Percentiles rank a stretch among this genome's conserved stretches.
Conservation (phyloP, 2,888 invertebrate genomes). For the Lasiommata megera region DNA sequence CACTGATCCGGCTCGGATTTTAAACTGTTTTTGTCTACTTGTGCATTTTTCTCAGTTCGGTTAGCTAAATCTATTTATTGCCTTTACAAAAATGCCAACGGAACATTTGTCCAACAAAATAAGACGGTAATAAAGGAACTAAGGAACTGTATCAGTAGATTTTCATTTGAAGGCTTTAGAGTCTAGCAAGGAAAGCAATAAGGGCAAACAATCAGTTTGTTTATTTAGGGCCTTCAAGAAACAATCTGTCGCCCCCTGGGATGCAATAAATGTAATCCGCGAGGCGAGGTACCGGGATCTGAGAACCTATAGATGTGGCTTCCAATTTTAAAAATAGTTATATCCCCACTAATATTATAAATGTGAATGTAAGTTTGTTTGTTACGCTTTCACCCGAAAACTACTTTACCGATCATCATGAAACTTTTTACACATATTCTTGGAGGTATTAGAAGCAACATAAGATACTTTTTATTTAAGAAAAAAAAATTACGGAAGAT, state of each 20-base stretch:
- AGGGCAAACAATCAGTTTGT: slow-evolving; percentile 68
- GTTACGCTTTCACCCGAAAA: too few relatives aligned
- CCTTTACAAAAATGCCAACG: neutral
- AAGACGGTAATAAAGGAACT: slow-evolving; percentile 1
- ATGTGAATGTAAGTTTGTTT: too few relatives aligned
- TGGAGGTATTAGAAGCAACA: too few relatives aligned
- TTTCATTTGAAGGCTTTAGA: slow-evolving; percentile 40
- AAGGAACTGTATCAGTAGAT: slow-evolving; percentile 33
- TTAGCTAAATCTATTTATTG: too few relatives aligned
- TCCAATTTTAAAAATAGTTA: neutral
- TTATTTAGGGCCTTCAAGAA: slow-evolving; percentile 63
- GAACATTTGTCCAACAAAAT: neutral
- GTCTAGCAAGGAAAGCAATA: slow-evolving; percentile 53
- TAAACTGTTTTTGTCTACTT: too few relatives aligned
- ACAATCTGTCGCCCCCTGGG: slow-evolving; percentile 65
- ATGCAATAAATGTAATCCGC: slow-evolving; percentile 74
- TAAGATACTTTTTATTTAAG: too few relatives aligned
- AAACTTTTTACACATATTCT: too few relatives aligned
- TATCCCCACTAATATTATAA: too few relatives aligned
- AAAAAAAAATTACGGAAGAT: too few relatives aligned
- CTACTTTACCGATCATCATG: too few relatives aligned
- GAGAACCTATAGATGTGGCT: slow-evolving; percentile 12
- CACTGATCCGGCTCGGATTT: too few relatives aligned
- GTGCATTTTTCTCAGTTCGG: too few relatives aligned
- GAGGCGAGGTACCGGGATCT: slow-evolving; percentile 25